Conservation (phyloP, 2,797 vertebrate genomes). For the Myripristis murdjan region DNA sequence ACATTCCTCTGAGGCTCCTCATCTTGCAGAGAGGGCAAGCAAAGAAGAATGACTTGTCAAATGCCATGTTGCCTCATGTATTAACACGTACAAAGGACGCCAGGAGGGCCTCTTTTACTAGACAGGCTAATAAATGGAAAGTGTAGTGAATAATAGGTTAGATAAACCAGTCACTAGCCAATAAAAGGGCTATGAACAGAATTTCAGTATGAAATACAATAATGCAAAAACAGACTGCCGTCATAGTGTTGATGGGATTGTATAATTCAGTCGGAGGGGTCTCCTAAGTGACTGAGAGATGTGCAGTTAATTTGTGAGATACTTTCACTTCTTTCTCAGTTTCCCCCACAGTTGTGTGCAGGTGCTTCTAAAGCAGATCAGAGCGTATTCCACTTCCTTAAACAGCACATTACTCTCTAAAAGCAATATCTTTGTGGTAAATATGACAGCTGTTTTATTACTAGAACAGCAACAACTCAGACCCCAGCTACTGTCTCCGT, state of each 20-base stretch:
- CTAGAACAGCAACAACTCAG: not conserved
- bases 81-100: slow-evolving; percentile 53
- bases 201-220: not conserved
- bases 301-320: not conserved
- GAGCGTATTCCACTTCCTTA: not conserved
- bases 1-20: slow-evolving; percentile 68
- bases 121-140: slow-evolving; percentile 50
- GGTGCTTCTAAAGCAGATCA: not conserved
- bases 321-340: not conserved
- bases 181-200: slow-evolving; percentile 8
- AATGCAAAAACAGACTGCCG: not conserved
- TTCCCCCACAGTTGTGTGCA: not conserved
- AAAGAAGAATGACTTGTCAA: slow-evolving; percentile 70
- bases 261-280: not conserved
- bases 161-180: slow-evolving; percentile 21
- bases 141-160: slow-evolving; percentile 16
- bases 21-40: slow-evolving; percentile 40
- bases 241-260: not conserved
- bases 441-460: not conserved
- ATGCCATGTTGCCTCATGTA: slow-evolving; percentile 57
- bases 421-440: not conserved
- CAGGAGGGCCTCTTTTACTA: slow-evolving; percentile 46
- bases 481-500: not conserved
- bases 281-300: slow-evolving; percentile 1
- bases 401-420: not conserved